Evolutionary conservation across 2,113 vertebrate species (phyloP), one percentile per base, ranked within the genome.

Genomic region (Zootoca vivipara): DNA sequence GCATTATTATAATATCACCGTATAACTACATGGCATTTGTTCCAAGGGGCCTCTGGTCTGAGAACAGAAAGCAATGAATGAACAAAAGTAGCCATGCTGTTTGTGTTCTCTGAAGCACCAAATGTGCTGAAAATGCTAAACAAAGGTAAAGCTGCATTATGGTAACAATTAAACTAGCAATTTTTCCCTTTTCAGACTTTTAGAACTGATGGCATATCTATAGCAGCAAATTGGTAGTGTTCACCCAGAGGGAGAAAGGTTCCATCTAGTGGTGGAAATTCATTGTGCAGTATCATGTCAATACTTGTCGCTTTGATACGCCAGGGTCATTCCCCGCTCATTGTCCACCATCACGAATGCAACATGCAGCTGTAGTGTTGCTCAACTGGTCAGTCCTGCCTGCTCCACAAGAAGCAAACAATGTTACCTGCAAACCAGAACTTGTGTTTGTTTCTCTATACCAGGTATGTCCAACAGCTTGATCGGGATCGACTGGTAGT

Each of bases 221-320:
- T 28, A 35, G 40, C 1, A 64, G 8, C 16, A 42, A 83, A 46
- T 72, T 82, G 75, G 83, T 13, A 15, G 81, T 1, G 4, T 92
- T 83, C 75, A 90, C 56, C 87, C 89, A 12, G 56, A 42, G 9
- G 74, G 65, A 35, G 40, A 38, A 89, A 5, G 89, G 90, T 94
- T 87, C 95, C 95, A 95, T 33, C 95, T 95, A 87, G 93, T 95
- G 95, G 92, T 46, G 24, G 82, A 90, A 86, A 74, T 20, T 46
- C 26, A 77, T 46, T 22, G 56, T 87, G n/a, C 10, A 88, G 42
- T 72, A 22, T 79, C 72, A 26, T 75, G 40, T 30, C 30, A 91
- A 52, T 78, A 28, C 38, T 42, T 58, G 18, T 18, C 20, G 6
- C 30, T 78, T 78, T 20, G 78, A 79, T 58, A 15, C 62, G 26